Base-by-base conservation (phyloP, 2,888 invertebrate species). In the Pseudococcus jackbeardsleyi region DNA sequence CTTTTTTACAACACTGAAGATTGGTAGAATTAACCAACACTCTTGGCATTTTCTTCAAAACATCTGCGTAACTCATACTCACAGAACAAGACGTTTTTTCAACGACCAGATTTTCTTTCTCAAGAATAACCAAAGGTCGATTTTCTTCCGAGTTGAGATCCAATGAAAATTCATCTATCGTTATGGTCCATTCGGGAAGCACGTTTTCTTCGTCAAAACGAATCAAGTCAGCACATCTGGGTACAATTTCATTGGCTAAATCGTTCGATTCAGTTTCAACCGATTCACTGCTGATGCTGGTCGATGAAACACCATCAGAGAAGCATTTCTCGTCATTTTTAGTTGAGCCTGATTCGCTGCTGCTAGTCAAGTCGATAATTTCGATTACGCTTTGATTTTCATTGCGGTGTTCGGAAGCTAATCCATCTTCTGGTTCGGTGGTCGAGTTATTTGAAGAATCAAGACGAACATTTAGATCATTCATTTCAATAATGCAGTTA, bases 161-260 rank as follows among this genome's bases (percentile, higher is more conserved):
- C 2, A 82, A 3, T 5, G 79, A 82, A 19, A 82, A 82, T 82
- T 82, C 79, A 46, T 82, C 79, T 9, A 82, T 82, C 6, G 46
- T 82, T 82, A 82, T 46, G 0, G 79, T 82, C 79, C 79, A 82
- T 46, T 82, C 79, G 42, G 79, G 72, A 5, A 72, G 64, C 22
- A 9, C 22, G 15, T 64, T 64, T 64, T 64, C 22, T 22, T 64
- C 9, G 9, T 22, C n/a, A n/a, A n/a, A 5, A n/a, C 59, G 59
- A 59, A n/a, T 59, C 59, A 42, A 42, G 5, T 59, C 59, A 7
- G n/a, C n/a, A 8, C n/a, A 6, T n/a, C 7, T n/a, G n/a, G 59
- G 42, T 42, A 42, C 9, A 6, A 42, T 6, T 6, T 42, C 42
- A 42, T 42, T 42, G 8, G 1, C 3, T 5, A 59, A 59, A n/a